Conservation (phyloP, 2,797 vertebrate genomes). For the Hypotaenidia philippensis region DNA sequence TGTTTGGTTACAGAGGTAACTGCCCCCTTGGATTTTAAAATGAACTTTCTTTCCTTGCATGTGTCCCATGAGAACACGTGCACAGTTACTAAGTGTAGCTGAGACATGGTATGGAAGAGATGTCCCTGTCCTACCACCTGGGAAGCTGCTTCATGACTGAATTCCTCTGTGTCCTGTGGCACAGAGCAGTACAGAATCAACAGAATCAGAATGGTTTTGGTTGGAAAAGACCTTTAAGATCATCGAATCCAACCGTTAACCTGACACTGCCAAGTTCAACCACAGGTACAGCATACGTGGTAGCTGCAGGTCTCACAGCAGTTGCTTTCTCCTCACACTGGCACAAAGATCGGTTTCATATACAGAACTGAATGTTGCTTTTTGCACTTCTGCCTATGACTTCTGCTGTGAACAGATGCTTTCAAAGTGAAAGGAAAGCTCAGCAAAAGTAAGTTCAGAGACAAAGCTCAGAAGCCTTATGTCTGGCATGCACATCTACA, state of each 20-base stretch:
- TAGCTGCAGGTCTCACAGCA: neutral
- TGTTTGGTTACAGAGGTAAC: neutral
- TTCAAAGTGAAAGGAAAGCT: neutral
- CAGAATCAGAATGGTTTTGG: too few species aligned
- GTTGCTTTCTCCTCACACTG: neutral
- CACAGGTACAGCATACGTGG: fast-evolving
- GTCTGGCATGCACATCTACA: neutral
- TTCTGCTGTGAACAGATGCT: neutral
- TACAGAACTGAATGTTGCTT: neutral
- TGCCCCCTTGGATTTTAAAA: neutral
- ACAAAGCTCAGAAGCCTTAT: neutral
- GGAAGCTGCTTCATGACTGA: neutral
- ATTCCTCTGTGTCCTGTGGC: neutral
- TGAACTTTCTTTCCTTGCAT: neutral
- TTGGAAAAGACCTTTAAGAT: too few species aligned
- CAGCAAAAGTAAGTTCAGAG: neutral
- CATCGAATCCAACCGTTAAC: too few species aligned
- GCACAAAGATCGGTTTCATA: neutral
- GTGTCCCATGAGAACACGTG: neutral
- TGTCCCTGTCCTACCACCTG: neutral
- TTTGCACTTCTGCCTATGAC: neutral
- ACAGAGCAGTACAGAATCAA: neutral
- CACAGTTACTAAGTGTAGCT: neutral
- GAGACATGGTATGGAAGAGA: neutral
- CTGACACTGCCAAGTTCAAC: too few species aligned